A percentile compares a stretch with the other conserved stretches of the same genome.
Evolutionary conservation across 2,888 invertebrate species (phyloP).

Genomic region (Campoletis raptor): DNA sequence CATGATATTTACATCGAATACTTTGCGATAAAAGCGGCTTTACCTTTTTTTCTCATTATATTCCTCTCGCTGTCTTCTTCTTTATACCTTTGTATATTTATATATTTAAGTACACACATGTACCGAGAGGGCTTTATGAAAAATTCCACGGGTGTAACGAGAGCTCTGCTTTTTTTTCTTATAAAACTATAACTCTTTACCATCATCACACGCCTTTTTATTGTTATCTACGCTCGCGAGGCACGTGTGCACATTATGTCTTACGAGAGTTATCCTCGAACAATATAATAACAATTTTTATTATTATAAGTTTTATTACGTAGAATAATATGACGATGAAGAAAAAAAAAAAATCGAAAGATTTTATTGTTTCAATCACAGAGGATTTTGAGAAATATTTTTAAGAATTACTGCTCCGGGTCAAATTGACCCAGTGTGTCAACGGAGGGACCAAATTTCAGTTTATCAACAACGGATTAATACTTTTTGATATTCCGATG

Average conservation of each 20-base stretch:
- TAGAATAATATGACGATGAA: too few species aligned
- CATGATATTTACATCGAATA: slow-evolving; percentile 71
- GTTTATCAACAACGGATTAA: too few species aligned
- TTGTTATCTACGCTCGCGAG: slow-evolving; percentile 38
- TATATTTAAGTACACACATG: slow-evolving; percentile 11
- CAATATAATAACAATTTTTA: not conserved
- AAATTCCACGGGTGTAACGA: slow-evolving; percentile 62
- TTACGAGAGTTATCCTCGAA: not conserved
- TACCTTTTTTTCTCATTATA: slow-evolving; percentile 28
- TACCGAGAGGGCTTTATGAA: slow-evolving; percentile 3
- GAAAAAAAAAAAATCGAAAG: too few species aligned
- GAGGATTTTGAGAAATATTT: too few species aligned
- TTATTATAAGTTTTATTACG: not conserved
- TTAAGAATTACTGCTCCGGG: too few species aligned
- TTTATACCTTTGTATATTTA: slow-evolving; percentile 3
- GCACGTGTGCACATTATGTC: slow-evolving; percentile 44
- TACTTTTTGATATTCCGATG: too few species aligned
- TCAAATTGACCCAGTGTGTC: too few species aligned
- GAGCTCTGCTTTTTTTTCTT: slow-evolving; percentile 55
- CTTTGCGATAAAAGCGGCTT: slow-evolving; percentile 67
- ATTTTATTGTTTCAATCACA: too few species aligned
- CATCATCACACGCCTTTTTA: slow-evolving; percentile 43
- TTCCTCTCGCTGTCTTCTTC: slow-evolving; percentile 34
- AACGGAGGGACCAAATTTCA: too few species aligned
- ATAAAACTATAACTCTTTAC: slow-evolving; percentile 19